Evolutionary conservation across 1,140 invertebrate species (phyloP), one percentile per base, ranked within the genome.

Genomic region (Panagrolaimus sp.): DNA sequence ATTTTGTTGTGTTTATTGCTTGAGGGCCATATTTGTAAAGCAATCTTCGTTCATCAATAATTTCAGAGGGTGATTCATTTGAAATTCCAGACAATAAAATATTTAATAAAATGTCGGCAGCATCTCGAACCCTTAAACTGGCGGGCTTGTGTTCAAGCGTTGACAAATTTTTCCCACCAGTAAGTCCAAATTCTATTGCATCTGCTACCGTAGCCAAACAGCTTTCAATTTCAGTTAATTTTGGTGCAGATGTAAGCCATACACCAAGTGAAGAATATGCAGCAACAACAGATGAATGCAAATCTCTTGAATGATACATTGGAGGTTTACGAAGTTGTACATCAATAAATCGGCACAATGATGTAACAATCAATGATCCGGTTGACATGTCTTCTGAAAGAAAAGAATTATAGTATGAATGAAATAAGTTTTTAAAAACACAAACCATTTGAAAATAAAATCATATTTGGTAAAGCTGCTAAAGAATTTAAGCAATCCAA

Each of bases 151-250:
- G 64, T 25, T 78, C 80, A 16, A 61, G 9, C 7, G 14, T 66
- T 13, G 31, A 88, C 84, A 88, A 86, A 46, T 88, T 89, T 85
- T 95, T 96, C 2, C 91, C 90, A 9, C 96, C 96, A 0, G 95
- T 97, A 57, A 98, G 92, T 67, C 96, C 96, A 8, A 98, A 87
- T 84, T 99, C 96, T 1, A 96, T 91, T 0, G 97, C 93, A 86
- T 98, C 93, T 51, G 98, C 87, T 9, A 98, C 90, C 62, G 91
- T 92, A 68, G 90, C 89, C 2, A 98, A 87, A 85, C 92, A 94
- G 79, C 94, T 92, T 74, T 91, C 90, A 84, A 97, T 93, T 80
- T 91, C 67, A 95, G 86, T 46, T 96, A 86, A 83, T 89, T 90
- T 23, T 89, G 90, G 87, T 91, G 91, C 75, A 68, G 92, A 89